These are phyloP conservation scores for Panthera tigris DNA, from an alignment of 2,113 vertebrate genomes.

Conservation along the genomic window DNA sequence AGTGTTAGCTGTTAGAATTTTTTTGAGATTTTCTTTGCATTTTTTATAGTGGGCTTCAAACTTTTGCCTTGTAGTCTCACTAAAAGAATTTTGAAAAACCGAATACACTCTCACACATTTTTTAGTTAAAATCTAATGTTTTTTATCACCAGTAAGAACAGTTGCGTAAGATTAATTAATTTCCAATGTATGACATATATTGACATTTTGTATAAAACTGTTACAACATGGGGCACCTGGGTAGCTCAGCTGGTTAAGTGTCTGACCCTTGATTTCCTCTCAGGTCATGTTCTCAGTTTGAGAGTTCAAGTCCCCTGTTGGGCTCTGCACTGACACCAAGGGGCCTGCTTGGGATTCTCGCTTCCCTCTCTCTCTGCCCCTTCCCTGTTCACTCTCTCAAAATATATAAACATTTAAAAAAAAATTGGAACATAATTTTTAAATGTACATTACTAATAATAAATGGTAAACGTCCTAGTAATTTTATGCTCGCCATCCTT, in stretches of 20 bases:
- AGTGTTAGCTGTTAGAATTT: background rate
- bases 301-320: no score
- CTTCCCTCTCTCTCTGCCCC: no score
- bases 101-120: background rate
- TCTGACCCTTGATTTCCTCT: no score
- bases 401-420: no score
- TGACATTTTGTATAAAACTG: constrained; percentile 9
- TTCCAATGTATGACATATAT: background rate
- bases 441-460: background rate
- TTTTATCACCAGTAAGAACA: background rate
- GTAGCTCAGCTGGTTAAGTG: no score
- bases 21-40: background rate
- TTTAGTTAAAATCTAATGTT: background rate
- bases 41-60: background rate
- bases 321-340: no score
- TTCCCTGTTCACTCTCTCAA: no score
- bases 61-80: background rate
- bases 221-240: no score
- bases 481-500: background rate
- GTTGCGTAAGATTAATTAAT: background rate
- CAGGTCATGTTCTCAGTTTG: no score
- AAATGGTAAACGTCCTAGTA: background rate
- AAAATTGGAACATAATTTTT: background rate
- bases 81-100: constrained; percentile 15
- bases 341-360: no score